Base-by-base conservation (phyloP, 2,113 vertebrate genomes). In the Paramormyrops kingsleyae region DNA sequence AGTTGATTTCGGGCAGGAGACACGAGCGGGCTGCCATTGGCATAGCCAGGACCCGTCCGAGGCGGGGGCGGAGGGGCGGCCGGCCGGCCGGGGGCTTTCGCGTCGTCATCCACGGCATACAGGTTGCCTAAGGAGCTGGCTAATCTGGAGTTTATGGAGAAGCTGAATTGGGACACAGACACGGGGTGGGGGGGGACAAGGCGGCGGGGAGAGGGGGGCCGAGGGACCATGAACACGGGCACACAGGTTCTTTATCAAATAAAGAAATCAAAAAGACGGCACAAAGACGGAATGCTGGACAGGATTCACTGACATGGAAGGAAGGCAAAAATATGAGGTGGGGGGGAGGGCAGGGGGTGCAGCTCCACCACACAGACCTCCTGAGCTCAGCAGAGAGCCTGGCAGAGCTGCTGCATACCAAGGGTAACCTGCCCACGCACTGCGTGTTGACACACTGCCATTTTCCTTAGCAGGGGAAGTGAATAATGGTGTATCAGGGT, bases 81-180 rank as follows among this genome's bases (percentile, higher is more conserved):
- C 66, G 92, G 89, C 87, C 93, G 93, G 93, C 94, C 92, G 92
- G 93, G 95, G 93, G 91, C 95, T 88, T 97, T 96, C 70, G 10
- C 93, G 90, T 96, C 96, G 50, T 96, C 93, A 17, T 96, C 91
- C 44, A 93, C 94, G 62, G 93, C 93, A 10, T 97, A 97, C 93
- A 99, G 95, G 95, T 98, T 98, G 91, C 97, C 96, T 93, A 99
- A 97, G 89, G 98, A 99, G 95, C 94, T 97, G 95, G 97, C 97
- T 96, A 99, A 96, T 92, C 98, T 96, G 88, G 97, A 97, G 96
- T 96, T 96, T 92, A 97, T 95, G 93, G 96, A 96, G 94, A 96
- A 90, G 95, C 97, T 97, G 94, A 91, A 93, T 91, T 90, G 94
- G 91, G 88, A 94, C 94, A 95, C 93, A 96, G 90, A 94, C 88